phyloP scores from a whole-genome alignment of 2,888 invertebrate species.

The Thereva nobilitata region DNA sequence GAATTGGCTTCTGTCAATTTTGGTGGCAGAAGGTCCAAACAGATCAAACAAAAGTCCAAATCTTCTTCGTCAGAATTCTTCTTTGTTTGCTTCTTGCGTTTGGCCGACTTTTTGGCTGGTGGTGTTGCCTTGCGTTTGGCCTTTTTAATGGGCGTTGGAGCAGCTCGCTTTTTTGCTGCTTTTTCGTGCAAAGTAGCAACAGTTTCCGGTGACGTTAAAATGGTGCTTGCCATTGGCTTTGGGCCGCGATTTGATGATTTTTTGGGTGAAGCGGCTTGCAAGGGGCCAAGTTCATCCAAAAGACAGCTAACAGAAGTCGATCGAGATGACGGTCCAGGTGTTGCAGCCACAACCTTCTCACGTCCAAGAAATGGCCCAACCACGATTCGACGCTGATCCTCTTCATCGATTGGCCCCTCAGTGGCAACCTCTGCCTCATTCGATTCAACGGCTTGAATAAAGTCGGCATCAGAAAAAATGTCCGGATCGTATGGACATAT shows the following conservation, averaged over 20 bases:
- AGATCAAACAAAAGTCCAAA: too few species aligned
- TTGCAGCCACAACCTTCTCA: slow-evolving; percentile 26
- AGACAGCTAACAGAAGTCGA: slow-evolving; percentile 17
- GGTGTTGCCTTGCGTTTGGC: background rate
- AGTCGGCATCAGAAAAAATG: slow-evolving; percentile 41
- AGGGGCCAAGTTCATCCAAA: slow-evolving; percentile 19
- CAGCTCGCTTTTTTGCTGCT: background rate
- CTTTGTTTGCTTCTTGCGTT: background rate
- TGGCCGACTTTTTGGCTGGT: background rate
- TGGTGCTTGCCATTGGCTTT: slow-evolving; percentile 28
- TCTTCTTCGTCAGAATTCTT: too few species aligned
- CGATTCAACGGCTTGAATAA: slow-evolving; percentile 38
- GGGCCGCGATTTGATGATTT: slow-evolving; percentile 35
- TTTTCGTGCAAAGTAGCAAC: slow-evolving; percentile 2
- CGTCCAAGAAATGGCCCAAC: background rate
- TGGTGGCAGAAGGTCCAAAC: too few species aligned
- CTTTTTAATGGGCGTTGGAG: background rate
- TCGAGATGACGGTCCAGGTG: slow-evolving; percentile 27
- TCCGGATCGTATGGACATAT: slow-evolving; percentile 41
- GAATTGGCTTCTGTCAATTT: too few species aligned
- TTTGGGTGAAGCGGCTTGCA: slow-evolving; percentile 19
- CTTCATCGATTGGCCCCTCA: slow-evolving; percentile 27
- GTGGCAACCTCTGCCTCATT: background rate
- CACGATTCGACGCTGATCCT: slow-evolving; percentile 34
- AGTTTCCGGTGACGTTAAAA: slow-evolving; percentile 25